Base-by-base conservation (phyloP, 2,888 invertebrate species). In the Xanthorhoe spadicearia region DNA sequence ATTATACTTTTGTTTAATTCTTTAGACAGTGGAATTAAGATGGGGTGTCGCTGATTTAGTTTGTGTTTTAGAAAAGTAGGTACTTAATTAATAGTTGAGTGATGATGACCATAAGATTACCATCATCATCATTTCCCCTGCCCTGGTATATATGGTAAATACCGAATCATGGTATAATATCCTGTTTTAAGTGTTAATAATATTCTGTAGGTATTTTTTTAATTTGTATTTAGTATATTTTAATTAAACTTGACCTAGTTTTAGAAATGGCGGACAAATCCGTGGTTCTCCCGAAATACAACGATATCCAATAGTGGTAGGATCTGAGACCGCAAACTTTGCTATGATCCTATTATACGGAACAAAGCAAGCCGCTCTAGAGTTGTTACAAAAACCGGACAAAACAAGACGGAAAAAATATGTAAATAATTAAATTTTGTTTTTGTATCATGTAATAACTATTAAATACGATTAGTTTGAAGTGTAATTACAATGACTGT, bases 291-390 rank as follows among this genome's bases (percentile, higher is more conserved):
- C 23, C 19, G 58, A 46, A 66, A 66, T 66, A 58, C 61, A 54
- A 19, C 46, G 51, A 62, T 66, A 58, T 51, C 62, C 62, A 66
- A 64, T 59, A 59, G 58, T 35, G 59, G 54, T 49, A 15, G 19
- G 62, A 62, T 62, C 50, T 13, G 19, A 55, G 43, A 77, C 75
- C 75, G 28, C 74, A 74, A 69, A 74, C 70, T 76, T 77, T 68
- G 64, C 70, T 72, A 68, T 79, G 74, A 78, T 81, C 81, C 75
- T 71, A 75, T 80, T 79, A 77, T 69, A 63, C 49, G 50, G 59
- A 55, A 66, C 55, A 62, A 67, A 66, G 66, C 54, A 38, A 62
- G 61, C 56, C 0, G 13, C 19, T 7, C 7, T 64, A 68, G 70
- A 71, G 66, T 61, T 48, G 53, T 1, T 8, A 43, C 0, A 17